Evolutionary conservation across 2,797 vertebrate genomes (phyloP).

Genomic region (Sarcophilus harrisii): DNA sequence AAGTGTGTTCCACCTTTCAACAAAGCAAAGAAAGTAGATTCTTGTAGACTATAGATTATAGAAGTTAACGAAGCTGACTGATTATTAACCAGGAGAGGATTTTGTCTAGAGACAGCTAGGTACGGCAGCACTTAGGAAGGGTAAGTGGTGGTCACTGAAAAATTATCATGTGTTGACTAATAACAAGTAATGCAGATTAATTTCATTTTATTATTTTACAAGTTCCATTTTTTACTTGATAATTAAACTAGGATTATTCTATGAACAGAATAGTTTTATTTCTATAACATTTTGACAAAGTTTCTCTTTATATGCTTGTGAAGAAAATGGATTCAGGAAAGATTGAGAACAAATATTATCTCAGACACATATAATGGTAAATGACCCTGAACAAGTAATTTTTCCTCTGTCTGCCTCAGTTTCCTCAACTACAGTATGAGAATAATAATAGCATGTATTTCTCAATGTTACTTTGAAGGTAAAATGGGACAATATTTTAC

Average conservation of each 20-base stretch:
- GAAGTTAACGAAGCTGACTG: not conserved
- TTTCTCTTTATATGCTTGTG: not conserved
- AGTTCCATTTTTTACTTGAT: not conserved
- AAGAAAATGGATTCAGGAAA: not conserved
- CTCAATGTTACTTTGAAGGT: too few species aligned
- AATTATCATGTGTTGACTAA: not conserved
- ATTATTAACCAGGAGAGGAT: too few species aligned
- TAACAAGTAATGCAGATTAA: not conserved
- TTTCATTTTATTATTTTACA: not conserved
- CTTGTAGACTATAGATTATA: not conserved
- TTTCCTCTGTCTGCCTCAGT: too few species aligned
- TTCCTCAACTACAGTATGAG: too few species aligned
- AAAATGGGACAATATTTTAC: too few species aligned
- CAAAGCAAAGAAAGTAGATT: not conserved
- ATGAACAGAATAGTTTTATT: not conserved
- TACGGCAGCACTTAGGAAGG: not conserved
- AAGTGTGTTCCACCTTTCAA: not conserved
- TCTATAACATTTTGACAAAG: not conserved
- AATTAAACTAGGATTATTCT: not conserved
- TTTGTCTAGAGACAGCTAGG: not conserved
- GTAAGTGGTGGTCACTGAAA: not conserved
- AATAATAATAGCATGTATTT: too few species aligned
- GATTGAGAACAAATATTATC: too few species aligned
- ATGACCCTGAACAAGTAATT: too few species aligned
- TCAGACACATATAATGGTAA: too few species aligned